Base-by-base conservation (phyloP, 2,113 vertebrate genomes). In the Columbina picui region DNA sequence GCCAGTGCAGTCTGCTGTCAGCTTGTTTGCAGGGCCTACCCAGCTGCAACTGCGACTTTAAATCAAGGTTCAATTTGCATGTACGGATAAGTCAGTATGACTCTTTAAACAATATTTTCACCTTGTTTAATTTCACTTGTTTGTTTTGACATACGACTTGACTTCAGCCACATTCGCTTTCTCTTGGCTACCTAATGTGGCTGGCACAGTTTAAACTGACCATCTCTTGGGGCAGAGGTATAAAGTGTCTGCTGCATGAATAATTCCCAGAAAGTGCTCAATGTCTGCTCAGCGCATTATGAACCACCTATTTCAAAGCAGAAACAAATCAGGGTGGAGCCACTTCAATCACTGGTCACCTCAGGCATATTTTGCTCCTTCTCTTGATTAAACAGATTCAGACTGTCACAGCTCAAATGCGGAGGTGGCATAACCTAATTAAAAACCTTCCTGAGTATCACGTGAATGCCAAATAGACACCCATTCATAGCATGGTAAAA, bases 301-400 rank as follows among this genome's bases (percentile, higher is more conserved):
- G 73, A 88, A 47, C 12, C 36, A 90, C 30, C 26, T 29, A 52
- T n/a, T 76, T 52, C 53, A 82, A 87, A 91, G 63, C 21, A 87
- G 73, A 91, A 52, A 80, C 36, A 61, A 90, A 59, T 50, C 45
- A 67, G 27, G 20, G 34, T 60, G 80, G 26, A 87, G 17, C 25
- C 49, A 36, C 68, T 89, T 57, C 41, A 57, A 79, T 49, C 30
- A 14, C 27, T 41, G 43, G 57, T 73, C 84, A 83, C 45, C 34
- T 75, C 74, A 87, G 47, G 89, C 65, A 6, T 20, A 26, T 65
- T 85, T 85, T 87, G 43, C 57, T 91, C 27, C 43, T 89, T 87
- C 18, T 67, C 49, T 82, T 82, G 61, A 89, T 79, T 65, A 68
- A 59, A 84, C 39, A 49, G 69, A 60, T 79, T 55, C 53, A 87